Evolutionary conservation across 2,888 invertebrate species (phyloP), one percentile per base, ranked within the genome.

Genomic region (Pantelozetes paolii): DNA sequence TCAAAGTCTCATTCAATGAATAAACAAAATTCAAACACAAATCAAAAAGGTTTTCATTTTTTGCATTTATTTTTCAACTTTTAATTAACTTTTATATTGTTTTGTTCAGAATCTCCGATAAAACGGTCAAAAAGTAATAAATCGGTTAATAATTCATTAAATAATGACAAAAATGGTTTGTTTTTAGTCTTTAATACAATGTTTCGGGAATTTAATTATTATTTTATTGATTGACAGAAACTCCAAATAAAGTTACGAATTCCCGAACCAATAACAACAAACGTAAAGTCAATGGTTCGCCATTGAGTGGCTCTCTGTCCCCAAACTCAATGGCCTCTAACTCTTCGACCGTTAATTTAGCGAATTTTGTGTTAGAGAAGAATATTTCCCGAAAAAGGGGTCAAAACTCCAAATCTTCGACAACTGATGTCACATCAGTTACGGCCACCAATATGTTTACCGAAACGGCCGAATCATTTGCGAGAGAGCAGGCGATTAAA

Each of bases 401-500:
- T 50, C 15, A 48, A 23, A 26, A 20, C 28, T 57, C 57, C 5
- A 57, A 57, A 57, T 13, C 11, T 6, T 13, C 26, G 26, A 50
- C 26, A 20, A 42, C 8, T 9, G 71, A 71, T 45, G 5, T 48
- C 9, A 5, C 71, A 26, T 9, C 48, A 30, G 6, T 36, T 3
- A 71, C 71, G 23, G 45, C 71, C 5, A 40, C 5, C n/a, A 71
- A 48, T 71, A 48, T 48, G 42, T 48, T 71, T 11, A 42, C 50
- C 2, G 71, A 67, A 67, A 67, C 57, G 26, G 57, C 57, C 28
- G 57, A 57, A 57, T 57, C 57, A 13, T 57, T 57, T 57, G 57
- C 57, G 5, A 57, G 57, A 57, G 57, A 57, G 23, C 57, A 57
- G 28, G 57, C 26, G 5, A 57, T 18, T 26, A 57, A 13, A 23